phyloP scores from a whole-genome alignment of 2,888 invertebrate species.

The Beris chalybata region DNA sequence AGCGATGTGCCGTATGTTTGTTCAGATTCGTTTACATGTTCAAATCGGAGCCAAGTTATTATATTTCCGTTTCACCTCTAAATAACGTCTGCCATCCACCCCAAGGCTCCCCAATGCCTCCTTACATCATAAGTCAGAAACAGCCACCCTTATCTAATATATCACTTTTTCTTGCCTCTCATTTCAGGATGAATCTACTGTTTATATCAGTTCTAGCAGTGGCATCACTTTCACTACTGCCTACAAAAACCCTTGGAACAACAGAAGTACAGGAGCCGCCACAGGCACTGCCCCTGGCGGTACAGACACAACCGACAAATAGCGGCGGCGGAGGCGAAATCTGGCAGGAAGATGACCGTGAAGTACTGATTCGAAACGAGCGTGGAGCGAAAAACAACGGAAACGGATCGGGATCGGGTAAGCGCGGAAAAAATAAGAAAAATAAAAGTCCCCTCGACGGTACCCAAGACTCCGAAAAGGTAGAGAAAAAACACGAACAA shows the following conservation, averaged over 20 bases:
- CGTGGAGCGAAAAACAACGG: conserved; percentile 68
- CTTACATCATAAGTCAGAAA: too few species aligned
- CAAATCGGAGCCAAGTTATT: too few species aligned
- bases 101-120: too few species aligned
- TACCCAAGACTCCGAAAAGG: conserved; percentile 6
- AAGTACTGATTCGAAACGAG: conserved; percentile 76
- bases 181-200: conserved; percentile 34
- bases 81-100: too few species aligned
- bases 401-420: conserved; percentile 43
- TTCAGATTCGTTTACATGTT: too few species aligned
- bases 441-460: conserved; percentile 26
- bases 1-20: too few species aligned
- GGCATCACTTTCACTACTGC: conserved; percentile 49
- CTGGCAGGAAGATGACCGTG: conserved; percentile 78
- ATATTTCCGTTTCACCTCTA: too few species aligned
- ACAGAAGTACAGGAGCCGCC: conserved; percentile 56
- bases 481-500: conserved; percentile 23
- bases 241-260: conserved; percentile 49
- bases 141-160: too few species aligned
- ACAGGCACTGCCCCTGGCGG: conserved; percentile 53
- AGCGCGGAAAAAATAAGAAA: conserved; percentile 50
- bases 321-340: conserved; percentile 62
- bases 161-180: conserved; percentile 2
- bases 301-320: conserved; percentile 53
- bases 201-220: conserved; percentile 46